A percentile compares a stretch with the other conserved stretches of the same genome.
These are phyloP conservation scores for Entosphenus tridentatus DNA, from an alignment of 2,113 vertebrate genomes.

Conservation along the genomic window DNA sequence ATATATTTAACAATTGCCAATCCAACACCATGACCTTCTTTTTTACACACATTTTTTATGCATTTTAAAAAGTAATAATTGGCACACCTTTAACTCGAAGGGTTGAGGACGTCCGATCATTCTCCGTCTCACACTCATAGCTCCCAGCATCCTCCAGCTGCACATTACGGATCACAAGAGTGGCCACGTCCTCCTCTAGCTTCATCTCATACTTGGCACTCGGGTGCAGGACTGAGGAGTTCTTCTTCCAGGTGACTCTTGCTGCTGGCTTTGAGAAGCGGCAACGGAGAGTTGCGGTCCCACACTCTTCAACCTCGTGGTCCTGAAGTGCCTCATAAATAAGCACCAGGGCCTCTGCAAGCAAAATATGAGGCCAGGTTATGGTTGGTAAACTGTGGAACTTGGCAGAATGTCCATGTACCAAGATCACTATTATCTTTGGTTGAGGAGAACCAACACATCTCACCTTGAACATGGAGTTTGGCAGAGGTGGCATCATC, in stretches of 20 bases:
- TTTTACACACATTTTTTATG: too few species aligned
- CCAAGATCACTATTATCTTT: too few species aligned
- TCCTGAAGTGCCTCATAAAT: not conserved
- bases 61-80: too few species aligned
- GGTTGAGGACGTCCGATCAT: not conserved
- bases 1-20: not conserved
- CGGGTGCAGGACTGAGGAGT: not conserved
- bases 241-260: not conserved
- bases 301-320: constrained; percentile 1
- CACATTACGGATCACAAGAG: constrained; percentile 1
- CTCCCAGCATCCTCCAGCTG: not conserved
- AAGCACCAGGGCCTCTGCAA: not conserved
- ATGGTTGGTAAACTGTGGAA: too few species aligned
- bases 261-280: not conserved
- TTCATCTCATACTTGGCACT: not conserved
- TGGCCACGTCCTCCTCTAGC: not conserved
- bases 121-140: constrained; percentile 2
- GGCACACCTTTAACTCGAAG: not conserved
- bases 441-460: not conserved
- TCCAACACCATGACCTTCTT: too few species aligned
- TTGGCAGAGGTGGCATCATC: not conserved
- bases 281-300: not conserved
- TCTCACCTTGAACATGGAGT: constrained; percentile 5
- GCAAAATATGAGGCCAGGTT: not conserved
- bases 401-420: too few species aligned